phyloP scores from a whole-genome alignment of 2,797 vertebrate species.

The Pantherophis alleghaniensis region DNA sequence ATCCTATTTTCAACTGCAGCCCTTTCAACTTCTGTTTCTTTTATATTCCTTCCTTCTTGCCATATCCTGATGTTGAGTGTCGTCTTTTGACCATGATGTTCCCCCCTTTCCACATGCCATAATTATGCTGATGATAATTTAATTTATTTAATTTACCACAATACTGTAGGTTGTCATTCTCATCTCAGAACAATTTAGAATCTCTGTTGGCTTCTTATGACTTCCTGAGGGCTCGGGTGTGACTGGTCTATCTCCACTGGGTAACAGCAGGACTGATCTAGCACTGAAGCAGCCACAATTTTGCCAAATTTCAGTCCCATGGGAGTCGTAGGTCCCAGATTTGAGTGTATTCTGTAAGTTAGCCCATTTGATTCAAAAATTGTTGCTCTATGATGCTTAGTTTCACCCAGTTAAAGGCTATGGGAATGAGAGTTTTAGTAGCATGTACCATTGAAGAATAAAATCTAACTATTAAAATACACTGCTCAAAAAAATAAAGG shows the following conservation, averaged over 20 bases:
- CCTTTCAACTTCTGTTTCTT: too few relatives aligned
- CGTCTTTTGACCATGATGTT: too few relatives aligned
- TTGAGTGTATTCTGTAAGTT: not conserved
- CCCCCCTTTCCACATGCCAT: too few relatives aligned
- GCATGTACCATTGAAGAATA: not conserved
- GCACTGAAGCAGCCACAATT: not conserved
- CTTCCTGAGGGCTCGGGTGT: not conserved
- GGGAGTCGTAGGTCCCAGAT: not conserved
- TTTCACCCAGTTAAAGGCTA: not conserved
- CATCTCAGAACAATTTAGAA: not conserved
- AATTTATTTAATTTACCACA: not conserved
- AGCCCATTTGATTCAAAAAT: not conserved
- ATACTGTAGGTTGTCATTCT: not conserved
- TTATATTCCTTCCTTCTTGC: too few relatives aligned
- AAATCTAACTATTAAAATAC: slow-evolving; percentile 30
- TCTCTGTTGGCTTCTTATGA: not conserved
- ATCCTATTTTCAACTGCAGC: too few relatives aligned
- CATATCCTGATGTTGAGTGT: too few relatives aligned
- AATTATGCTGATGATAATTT: too few relatives aligned
- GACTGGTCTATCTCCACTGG: not conserved
- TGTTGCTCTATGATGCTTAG: not conserved
- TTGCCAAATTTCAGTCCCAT: not conserved
- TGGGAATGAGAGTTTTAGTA: not conserved
- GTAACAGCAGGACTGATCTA: not conserved
- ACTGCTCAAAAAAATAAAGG: too few relatives aligned